Percentiles rank a stretch among this genome's conserved stretches.
Conservation (phyloP, 2,113 vertebrate species). For the Grus americana region DNA sequence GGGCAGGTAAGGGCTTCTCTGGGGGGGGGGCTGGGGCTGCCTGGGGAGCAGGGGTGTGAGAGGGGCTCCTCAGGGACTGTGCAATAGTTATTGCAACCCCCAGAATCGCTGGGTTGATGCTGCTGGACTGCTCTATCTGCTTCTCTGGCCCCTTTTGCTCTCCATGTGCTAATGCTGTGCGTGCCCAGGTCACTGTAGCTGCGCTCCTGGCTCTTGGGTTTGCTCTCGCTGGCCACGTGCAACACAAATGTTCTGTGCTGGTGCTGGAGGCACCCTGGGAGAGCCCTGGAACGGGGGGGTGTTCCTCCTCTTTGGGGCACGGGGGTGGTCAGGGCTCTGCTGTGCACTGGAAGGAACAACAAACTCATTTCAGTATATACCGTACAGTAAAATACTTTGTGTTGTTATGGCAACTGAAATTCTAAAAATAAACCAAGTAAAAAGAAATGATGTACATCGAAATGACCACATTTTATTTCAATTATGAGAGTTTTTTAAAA, state of each 20-base stretch:
- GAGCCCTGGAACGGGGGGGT: neutral
- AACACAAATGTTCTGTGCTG: fast-evolving
- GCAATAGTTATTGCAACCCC: fast-evolving
- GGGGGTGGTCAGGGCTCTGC: neutral
- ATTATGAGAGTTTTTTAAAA: neutral
- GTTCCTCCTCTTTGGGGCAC: neutral
- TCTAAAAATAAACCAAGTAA: conserved; percentile 46
- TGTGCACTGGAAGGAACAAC: neutral
- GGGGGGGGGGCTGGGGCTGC: neutral
- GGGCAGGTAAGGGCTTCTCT: neutral
- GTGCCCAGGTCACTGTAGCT: fast-evolving
- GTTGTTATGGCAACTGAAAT: conserved; percentile 63
- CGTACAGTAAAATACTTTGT: conserved; percentile 36
- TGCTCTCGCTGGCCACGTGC: fast-evolving
- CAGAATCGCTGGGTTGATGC: fast-evolving
- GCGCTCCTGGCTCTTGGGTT: too few species aligned
- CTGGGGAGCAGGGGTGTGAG: fast-evolving
- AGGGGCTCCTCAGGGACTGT: too few species aligned
- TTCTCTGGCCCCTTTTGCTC: fast-evolving
- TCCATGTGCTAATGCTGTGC: fast-evolving
- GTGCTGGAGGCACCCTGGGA: neutral
- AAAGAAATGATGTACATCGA: neutral
- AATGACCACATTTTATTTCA: conserved; percentile 17
- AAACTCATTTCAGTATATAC: neutral
- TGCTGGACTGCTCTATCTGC: fast-evolving